Base-by-base conservation (phyloP, 2,113 vertebrate species). In the Sander vitreus region DNA sequence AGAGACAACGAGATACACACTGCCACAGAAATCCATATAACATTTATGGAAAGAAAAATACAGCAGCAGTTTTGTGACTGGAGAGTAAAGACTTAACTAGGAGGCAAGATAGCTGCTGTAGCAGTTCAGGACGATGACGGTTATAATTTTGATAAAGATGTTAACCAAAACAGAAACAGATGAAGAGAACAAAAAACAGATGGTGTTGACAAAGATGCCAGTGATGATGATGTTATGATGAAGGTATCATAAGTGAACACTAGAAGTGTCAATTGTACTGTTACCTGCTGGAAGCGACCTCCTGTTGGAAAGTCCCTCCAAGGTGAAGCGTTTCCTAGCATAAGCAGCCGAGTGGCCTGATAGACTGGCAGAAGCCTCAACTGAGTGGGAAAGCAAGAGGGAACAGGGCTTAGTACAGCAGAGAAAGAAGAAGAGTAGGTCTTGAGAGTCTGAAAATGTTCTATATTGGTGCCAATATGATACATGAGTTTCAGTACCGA, bases 211-310 rank as follows among this genome's bases (percentile, higher is more conserved):
- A 53, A 51, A 4, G 58, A 50, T 11, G 21, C 21, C 15, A 4
- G 11, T 16, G 18, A 48, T 36, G 76, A 69, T 57, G 58, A 58
- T 30, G 23, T 15, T 53, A 54, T 30, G 82, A 54, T 54, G 30
- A 51, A 50, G 76, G 45, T 15, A 30, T 47, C 25, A 18, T 5
- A 36, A 54, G 15, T 2, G 9, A 77, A 47, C 47, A 51, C 25
- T 18, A 2, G 0, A 30, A 2, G 77, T 48, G 50, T 64, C 16
- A n/a, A 25, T 16, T 9, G 39, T 36, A 67, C 60, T 14, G 67
- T 97, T 97, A 97, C 97, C 97, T 97, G 96, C 94, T 81, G 94
- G 96, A 78, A 96, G 96, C 90, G 96, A 95, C 94, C 96, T 96
- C 93, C 96, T 95, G 91, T 97, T 97, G 88, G 97, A 96, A 93